phyloP scores from a whole-genome alignment of 2,113 vertebrate genomes.

The Cygnus buccinator region DNA sequence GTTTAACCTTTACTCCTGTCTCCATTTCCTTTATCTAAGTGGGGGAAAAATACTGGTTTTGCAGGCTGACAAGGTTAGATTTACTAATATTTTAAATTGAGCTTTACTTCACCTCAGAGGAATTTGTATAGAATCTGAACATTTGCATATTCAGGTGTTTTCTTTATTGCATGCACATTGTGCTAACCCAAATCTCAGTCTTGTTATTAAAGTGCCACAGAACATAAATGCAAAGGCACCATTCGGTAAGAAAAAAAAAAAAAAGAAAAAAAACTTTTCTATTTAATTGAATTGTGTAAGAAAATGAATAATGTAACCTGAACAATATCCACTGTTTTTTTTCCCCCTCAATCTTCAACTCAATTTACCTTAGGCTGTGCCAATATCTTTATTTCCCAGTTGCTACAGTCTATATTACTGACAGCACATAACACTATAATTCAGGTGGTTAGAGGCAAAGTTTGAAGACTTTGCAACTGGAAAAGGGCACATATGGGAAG shows the following conservation, averaged over 20 bases:
- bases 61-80: background rate
- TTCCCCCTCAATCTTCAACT: background rate
- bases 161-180: background rate
- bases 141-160: background rate
- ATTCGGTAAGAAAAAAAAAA: background rate
- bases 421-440: constrained; percentile 21
- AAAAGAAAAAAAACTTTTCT: background rate
- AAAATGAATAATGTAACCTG: constrained; percentile 27
- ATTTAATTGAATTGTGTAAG: constrained; percentile 10
- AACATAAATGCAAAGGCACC: background rate
- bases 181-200: background rate
- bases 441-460: constrained; percentile 9
- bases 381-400: constrained; percentile 37
- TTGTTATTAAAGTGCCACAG: background rate
- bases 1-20: background rate
- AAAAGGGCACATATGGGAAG: constrained; percentile 5
- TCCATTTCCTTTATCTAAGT: background rate
- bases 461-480: constrained; percentile 52
- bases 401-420: constrained; percentile 24
- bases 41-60: background rate
- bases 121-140: background rate
- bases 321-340: background rate
- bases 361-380: constrained; percentile 3
- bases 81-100: background rate
- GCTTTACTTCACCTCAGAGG: background rate